Percentiles rank a stretch among this genome's conserved stretches.
Conservation (phyloP, 1,140 invertebrate genomes). For the Cardiocondyla obscurior region DNA sequence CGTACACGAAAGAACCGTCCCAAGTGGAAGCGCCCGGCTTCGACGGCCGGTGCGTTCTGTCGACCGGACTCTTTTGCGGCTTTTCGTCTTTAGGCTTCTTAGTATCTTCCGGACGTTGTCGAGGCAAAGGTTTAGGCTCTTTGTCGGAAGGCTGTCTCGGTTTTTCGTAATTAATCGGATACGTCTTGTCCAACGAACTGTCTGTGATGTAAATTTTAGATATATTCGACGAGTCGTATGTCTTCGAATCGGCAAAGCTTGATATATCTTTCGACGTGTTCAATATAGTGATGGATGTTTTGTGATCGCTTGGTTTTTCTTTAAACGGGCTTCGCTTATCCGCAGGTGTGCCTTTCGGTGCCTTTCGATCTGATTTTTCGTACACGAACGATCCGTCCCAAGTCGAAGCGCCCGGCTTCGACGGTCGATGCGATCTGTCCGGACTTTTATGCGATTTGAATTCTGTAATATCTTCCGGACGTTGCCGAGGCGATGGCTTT, state of each 20-base stretch:
- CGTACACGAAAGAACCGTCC: slow-evolving; percentile 72
- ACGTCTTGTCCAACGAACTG: neutral
- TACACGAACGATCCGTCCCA: slow-evolving; percentile 71
- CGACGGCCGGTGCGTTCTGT: slow-evolving; percentile 21
- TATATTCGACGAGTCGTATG: slow-evolving; percentile 14
- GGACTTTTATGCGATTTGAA: neutral
- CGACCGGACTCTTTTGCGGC: slow-evolving; percentile 25
- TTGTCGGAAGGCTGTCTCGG: neutral
- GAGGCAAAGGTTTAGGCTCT: slow-evolving; percentile 8
- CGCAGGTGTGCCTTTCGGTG: neutral
- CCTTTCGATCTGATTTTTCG: slow-evolving; percentile 58
- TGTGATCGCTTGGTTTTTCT: neutral
- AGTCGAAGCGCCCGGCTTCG: slow-evolving; percentile 63
- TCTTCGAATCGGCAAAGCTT: slow-evolving; percentile 8
- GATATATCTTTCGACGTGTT: slow-evolving; percentile 42
- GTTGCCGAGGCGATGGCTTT: slow-evolving; percentile 27
- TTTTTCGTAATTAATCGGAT: neutral
- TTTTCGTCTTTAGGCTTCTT: slow-evolving; percentile 4
- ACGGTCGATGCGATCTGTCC: slow-evolving; percentile 44
- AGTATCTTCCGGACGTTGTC: slow-evolving; percentile 7
- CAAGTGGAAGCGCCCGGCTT: slow-evolving; percentile 72
- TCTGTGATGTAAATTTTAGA: neutral
- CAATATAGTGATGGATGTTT: neutral
- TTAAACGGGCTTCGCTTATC: neutral
- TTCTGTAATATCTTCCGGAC: neutral